Percentiles rank a stretch among this genome's conserved stretches.
These are phyloP conservation scores for Nomia melanderi DNA, from an alignment of 1,140 invertebrate species.

Conservation along the genomic window DNA sequence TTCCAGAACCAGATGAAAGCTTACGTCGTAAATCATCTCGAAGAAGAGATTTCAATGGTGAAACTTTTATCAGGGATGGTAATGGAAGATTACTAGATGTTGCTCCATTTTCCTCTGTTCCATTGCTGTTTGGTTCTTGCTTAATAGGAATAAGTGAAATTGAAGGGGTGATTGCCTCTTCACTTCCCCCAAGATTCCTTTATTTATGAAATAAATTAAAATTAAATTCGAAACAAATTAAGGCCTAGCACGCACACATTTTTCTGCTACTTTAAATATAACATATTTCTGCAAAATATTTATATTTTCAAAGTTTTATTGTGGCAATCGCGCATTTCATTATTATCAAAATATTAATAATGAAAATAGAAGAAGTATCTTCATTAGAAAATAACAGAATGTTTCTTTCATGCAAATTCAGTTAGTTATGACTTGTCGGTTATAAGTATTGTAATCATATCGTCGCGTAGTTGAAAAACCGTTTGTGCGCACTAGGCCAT, in stretches of 20 bases:
- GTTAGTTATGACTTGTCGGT: too few relatives aligned
- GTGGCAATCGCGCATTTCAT: too few relatives aligned
- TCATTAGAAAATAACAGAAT: too few relatives aligned
- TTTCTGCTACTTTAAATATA: too few relatives aligned
- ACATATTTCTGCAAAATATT: too few relatives aligned
- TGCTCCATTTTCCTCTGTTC: constrained; percentile 80
- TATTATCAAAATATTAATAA: too few relatives aligned
- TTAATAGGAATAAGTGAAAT: constrained; percentile 93
- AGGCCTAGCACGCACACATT: background rate
- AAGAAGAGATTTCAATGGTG: constrained; percentile 90
- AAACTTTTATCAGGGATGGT: constrained; percentile 86
- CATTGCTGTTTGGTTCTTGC: constrained; percentile 84
- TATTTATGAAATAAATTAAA: constrained; percentile 8
- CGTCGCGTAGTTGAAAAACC: background rate
- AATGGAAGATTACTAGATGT: constrained; percentile 85
- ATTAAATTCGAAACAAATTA: background rate
- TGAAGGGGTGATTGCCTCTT: constrained; percentile 86
- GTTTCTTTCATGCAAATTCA: too few relatives aligned
- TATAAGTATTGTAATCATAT: too few relatives aligned
- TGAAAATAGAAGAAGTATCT: too few relatives aligned
- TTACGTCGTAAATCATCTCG: constrained; percentile 90
- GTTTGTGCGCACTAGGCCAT: background rate
- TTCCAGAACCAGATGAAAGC: constrained; percentile 83
- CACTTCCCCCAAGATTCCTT: constrained; percentile 68
- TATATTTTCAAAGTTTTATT: too few relatives aligned